A percentile compares a stretch with the other conserved stretches of the same genome.
phyloP scores from a whole-genome alignment of 2,888 invertebrate genomes.

The Tenthredo mesomela region DNA sequence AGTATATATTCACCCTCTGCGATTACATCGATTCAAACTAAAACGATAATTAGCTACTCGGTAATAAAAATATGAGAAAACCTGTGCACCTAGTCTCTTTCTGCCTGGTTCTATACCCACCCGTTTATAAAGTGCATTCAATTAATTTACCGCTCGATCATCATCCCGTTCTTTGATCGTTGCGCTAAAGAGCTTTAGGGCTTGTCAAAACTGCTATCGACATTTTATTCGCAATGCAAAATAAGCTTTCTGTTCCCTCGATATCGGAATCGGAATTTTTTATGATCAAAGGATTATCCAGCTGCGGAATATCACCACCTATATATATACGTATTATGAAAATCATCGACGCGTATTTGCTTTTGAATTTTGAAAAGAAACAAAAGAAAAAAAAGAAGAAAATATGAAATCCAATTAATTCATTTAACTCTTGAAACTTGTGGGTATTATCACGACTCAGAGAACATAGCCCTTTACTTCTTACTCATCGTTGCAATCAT shows the following conservation, averaged over 20 bases:
- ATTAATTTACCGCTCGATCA: constrained; percentile 1
- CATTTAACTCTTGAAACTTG: neutral
- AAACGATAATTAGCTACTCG: neutral
- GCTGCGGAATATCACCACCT: neutral
- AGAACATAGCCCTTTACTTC: neutral
- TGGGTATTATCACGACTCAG: neutral
- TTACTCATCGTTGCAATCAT: constrained; percentile 6
- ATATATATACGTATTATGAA: neutral
- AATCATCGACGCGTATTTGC: neutral
- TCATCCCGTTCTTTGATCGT: neutral
- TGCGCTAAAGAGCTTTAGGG: neutral
- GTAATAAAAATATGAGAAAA: neutral
- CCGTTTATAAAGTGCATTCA: neutral
- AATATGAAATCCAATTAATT: constrained; percentile 27
- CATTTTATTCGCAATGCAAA: neutral
- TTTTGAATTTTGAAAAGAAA: neutral
- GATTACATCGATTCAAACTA: neutral
- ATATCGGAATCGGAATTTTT: neutral
- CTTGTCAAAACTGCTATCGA: neutral
- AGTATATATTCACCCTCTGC: neutral
- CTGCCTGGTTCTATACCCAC: too few relatives aligned
- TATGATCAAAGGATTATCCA: constrained; percentile 17
- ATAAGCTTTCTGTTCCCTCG: neutral
- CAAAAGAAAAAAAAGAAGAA: neutral
- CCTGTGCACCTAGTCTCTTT: neutral